These are phyloP conservation scores for Bombus waltoni DNA, from an alignment of 1,140 invertebrate species.

Conservation along the genomic window DNA sequence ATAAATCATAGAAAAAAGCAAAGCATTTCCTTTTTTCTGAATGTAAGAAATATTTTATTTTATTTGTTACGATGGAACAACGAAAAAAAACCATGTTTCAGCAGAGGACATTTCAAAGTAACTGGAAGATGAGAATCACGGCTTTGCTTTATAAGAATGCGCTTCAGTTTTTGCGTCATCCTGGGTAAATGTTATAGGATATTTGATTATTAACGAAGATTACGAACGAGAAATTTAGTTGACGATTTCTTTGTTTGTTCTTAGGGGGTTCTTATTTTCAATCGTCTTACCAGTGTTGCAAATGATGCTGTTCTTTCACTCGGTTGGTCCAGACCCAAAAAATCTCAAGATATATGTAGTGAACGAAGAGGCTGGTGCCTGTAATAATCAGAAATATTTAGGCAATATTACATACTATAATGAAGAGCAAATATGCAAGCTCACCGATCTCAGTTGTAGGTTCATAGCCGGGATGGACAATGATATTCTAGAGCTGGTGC, in stretches of 20 bases:
- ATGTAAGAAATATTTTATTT: background rate
- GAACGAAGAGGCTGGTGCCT: conserved; percentile 86
- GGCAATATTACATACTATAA: conserved; percentile 68
- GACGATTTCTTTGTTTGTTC: conserved; percentile 30
- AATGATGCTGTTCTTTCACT: conserved; percentile 90
- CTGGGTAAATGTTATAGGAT: conserved; percentile 82
- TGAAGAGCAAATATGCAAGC: conserved; percentile 78
- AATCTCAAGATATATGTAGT: conserved; percentile 89
- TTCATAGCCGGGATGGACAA: conserved; percentile 83
- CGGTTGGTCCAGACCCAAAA: conserved; percentile 90
- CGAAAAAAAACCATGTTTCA: background rate
- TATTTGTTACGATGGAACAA: background rate
- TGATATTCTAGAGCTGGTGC: conserved; percentile 79
- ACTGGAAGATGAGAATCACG: conserved; percentile 38
- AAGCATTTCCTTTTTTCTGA: background rate
- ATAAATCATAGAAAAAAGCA: background rate
- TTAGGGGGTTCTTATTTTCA: conserved; percentile 90
- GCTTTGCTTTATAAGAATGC: conserved; percentile 86
- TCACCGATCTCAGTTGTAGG: conserved; percentile 84
- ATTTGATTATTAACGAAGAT: background rate
- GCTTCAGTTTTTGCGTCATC: conserved; percentile 86
- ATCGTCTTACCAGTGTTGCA: conserved; percentile 91
- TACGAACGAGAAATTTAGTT: background rate
- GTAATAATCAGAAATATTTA: conserved; percentile 74
- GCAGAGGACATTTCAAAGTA: background rate